phyloP scores from a whole-genome alignment of 2,888 invertebrate species.

The Drosophila percnosoma region DNA sequence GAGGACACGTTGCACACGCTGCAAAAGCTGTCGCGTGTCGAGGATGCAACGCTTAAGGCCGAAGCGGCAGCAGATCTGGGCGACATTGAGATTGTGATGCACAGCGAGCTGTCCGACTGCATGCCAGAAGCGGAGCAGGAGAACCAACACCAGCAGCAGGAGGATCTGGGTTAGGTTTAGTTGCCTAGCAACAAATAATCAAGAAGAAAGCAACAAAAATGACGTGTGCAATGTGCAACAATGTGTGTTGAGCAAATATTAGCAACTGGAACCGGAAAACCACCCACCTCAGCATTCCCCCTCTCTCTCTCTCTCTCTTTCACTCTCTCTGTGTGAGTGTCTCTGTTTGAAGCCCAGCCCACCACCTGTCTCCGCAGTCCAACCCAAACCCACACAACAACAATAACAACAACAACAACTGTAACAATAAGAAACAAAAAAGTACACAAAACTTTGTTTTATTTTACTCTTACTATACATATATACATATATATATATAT shows the following conservation, averaged over 20 bases:
- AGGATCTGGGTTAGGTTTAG: conserved; percentile 53
- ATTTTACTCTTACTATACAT: conserved; percentile 41
- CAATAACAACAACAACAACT: conserved; percentile 22
- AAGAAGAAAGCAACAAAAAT: conserved; percentile 12
- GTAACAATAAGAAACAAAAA: conserved; percentile 52
- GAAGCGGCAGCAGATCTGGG: conserved; percentile 58
- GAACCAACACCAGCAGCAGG: conserved; percentile 37
- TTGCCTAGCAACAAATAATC: neutral
- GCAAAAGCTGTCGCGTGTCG: conserved; percentile 74
- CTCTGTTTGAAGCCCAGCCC: conserved; percentile 36
- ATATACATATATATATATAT: conserved; percentile 19
- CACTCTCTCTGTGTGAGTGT: neutral
- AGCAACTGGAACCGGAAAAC: conserved; percentile 32
- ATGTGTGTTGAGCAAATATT: conserved; percentile 47
- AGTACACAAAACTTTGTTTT: conserved; percentile 73
- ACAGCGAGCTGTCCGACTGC: conserved; percentile 66
- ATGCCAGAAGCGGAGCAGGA: conserved; percentile 44
- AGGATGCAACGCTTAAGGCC: conserved; percentile 54
- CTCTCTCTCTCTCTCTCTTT: neutral
- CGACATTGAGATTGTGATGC: conserved; percentile 72
- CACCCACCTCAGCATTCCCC: conserved; percentile 72
- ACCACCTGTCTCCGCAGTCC: conserved; percentile 31
- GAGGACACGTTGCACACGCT: conserved; percentile 79
- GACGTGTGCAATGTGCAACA: conserved; percentile 65
- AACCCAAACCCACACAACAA: conserved; percentile 4